These are phyloP conservation scores for Ligdia adustata DNA, from an alignment of 2,888 invertebrate genomes.

Conservation along the genomic window DNA sequence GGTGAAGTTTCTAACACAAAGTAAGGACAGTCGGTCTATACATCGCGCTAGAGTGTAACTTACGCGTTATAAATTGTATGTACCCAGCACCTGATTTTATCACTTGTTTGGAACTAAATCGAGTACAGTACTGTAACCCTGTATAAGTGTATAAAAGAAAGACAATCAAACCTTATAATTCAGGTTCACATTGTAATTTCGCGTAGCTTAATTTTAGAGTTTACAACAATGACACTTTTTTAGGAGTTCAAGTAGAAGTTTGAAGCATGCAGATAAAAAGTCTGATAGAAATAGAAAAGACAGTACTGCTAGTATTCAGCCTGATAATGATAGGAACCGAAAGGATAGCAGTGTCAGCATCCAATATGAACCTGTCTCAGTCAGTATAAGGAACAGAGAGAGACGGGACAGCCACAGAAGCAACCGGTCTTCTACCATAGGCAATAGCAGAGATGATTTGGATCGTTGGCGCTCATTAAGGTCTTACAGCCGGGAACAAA, in stretches of 20 bases:
- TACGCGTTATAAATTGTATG: too few relatives aligned
- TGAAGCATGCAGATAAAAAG: constrained; percentile 68
- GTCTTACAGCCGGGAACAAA: constrained; percentile 78
- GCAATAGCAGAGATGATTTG: constrained; percentile 75
- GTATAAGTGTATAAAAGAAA: too few relatives aligned
- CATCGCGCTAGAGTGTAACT: too few relatives aligned
- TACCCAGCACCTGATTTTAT: too few relatives aligned
- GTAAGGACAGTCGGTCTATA: too few relatives aligned
- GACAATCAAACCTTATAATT: too few relatives aligned
- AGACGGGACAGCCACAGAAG: constrained; percentile 73
- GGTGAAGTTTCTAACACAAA: too few relatives aligned
- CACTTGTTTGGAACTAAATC: too few relatives aligned
- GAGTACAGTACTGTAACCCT: too few relatives aligned
- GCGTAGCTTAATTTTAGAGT: too few relatives aligned
- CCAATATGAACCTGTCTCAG: constrained; percentile 61
- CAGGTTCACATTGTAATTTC: too few relatives aligned
- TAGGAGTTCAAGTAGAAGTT: constrained; percentile 76
- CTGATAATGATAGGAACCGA: constrained; percentile 59
- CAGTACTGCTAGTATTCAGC: constrained; percentile 67
- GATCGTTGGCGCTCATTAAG: constrained; percentile 76
- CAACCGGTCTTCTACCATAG: constrained; percentile 75
- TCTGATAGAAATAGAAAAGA: constrained; percentile 67
- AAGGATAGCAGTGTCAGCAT: constrained; percentile 72
- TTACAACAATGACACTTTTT: constrained; percentile 18
- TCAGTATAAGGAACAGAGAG: constrained; percentile 61